Base-by-base conservation (phyloP, 2,113 vertebrate species). In the Bos indicus region DNA sequence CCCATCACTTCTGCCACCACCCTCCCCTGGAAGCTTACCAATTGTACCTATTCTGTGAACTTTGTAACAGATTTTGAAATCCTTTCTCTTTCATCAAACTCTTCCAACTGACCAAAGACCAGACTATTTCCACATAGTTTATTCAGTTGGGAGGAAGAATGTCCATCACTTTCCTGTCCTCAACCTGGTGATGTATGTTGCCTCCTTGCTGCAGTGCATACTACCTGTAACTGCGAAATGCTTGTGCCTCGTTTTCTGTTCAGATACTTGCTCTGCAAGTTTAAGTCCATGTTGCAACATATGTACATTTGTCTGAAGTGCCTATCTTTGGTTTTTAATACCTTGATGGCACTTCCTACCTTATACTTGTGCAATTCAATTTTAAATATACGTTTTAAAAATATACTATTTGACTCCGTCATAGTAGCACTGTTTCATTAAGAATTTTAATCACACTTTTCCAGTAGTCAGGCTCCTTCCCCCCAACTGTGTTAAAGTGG, bases 41-140 rank as follows among this genome's bases (percentile, higher is more conserved):
- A 36, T 85, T 90, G 57, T 90, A 95, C 89, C 74, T 96, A 67
- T 83, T 97, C 52, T 40, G 54, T 93, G 96, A 97, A 97, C 98
- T 97, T 97, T 97, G 83, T 91, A 77, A 90, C 52, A 90, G 94
- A 96, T 98, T 97, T 95, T 97, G 97, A 97, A 97, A 98, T 94
- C 83, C 57, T 91, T 54, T 87, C 28, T 80, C 93, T 97, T 97
- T 96, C 89, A 97, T 33, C 90, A 91, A 95, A 74, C 54, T 95
- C 60, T 51, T 60, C 56, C 87, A 67, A 78, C 95, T 89, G 93
- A 94, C 83, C 96, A 96, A 95, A 97, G 94, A 89, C 91, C 97
- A 95, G 56, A 90, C 57, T 88, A 56, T 98, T 97, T 97, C 97
- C 83, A 97, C 97, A 96, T 95, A 84, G 96, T 97, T 97, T 97